Base-by-base conservation (phyloP, 1,140 invertebrate genomes). In the Chelonus insularis region DNA sequence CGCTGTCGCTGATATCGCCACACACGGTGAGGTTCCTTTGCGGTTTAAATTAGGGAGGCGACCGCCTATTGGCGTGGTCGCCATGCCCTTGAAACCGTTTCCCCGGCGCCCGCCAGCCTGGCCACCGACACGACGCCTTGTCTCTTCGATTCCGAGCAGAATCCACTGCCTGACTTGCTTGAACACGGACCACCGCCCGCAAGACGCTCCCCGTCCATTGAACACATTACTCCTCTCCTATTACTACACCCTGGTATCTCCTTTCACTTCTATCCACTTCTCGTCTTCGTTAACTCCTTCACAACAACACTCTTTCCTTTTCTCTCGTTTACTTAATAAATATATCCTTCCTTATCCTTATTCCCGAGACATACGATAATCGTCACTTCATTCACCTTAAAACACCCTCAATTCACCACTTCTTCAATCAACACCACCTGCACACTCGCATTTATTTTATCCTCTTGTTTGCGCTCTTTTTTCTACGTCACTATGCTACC, bases 11-110 rank as follows among this genome's bases (percentile, higher is more conserved):
- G 78, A 77, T 80, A 81, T 68, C 67, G 68, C 69, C 72, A 68
- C 65, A 61, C 69, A 77, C 74, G 76, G 72, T 71, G 75, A 79
- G 65, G 73, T 75, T 75, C 76, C 75, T 78, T 79, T 79, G 67
- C 76, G 77, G 67, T 75, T 80, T 68, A 75, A 70, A 74, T 77
- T 79, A 77, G 78, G 78, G 78, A 79, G 76, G 78, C 77, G 77
- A 79, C 77, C 78, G 77, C 76, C 78, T 78, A 79, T 74, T 80
- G 77, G 78, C 78, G 78, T 80, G 76, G 78, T 79, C 78, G 78
- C 77, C 77, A 80, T 80, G 78, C 77, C 77, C 77, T 79, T 80
- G 72, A 72, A 78, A 77, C 77, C 76, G 72, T 76, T 78, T 76
- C 78, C 78, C 76, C 75, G 74, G 76, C 73, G 71, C 78, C 78